Evolutionary conservation across 2,888 invertebrate genomes (phyloP).

Genomic region (Apamea crenata): DNA sequence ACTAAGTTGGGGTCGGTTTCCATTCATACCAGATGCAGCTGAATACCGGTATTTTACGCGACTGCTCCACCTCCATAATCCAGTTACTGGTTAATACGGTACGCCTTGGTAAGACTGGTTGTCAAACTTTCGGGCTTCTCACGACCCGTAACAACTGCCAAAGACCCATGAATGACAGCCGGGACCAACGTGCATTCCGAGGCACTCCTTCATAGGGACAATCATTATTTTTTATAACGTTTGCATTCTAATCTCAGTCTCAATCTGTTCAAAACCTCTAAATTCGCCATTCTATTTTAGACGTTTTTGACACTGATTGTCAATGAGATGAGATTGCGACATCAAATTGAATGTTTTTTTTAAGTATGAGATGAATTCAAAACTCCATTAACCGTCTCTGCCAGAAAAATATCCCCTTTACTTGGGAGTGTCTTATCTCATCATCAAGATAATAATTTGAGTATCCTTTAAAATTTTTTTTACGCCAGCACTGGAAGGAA

Average conservation of each 20-base stretch:
- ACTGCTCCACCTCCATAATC: no score
- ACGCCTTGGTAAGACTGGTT: no score
- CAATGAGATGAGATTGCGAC: background rate
- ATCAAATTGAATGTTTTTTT: background rate
- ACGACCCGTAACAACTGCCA: no score
- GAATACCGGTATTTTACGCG: no score
- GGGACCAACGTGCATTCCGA: no score
- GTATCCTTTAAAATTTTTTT: background rate
- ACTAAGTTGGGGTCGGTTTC: no score
- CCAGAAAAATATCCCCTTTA: background rate
- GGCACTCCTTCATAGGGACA: background rate
- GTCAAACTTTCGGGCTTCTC: no score
- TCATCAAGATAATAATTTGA: slow-evolving; percentile 14
- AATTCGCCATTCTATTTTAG: background rate
- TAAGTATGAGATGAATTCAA: background rate
- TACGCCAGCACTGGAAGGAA: background rate
- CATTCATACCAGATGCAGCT: no score
- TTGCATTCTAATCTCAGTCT: background rate
- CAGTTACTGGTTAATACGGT: no score
- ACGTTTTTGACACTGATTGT: background rate
- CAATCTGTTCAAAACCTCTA: background rate
- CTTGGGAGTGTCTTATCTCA: background rate
- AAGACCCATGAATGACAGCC: no score
- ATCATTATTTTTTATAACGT: background rate
- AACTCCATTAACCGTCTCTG: background rate